Percentiles rank a stretch among this genome's conserved stretches.
Evolutionary conservation across 1,140 invertebrate genomes (phyloP).

Genomic region (Drosophila subobscura): DNA sequence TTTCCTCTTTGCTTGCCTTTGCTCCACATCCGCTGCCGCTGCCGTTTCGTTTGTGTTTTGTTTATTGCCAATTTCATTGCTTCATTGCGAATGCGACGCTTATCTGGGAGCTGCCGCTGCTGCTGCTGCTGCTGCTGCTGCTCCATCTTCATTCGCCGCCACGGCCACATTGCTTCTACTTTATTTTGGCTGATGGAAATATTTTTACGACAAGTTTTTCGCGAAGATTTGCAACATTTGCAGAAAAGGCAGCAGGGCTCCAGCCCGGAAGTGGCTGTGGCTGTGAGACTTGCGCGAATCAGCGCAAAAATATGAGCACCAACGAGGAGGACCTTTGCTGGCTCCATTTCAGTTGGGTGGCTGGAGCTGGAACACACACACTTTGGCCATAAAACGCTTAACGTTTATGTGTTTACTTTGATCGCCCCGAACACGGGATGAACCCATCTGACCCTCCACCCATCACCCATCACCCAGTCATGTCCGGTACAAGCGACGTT

Average conservation of each 20-base stretch:
- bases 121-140: neutral
- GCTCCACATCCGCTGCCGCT: constrained; percentile 53
- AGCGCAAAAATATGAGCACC: constrained; percentile 54
- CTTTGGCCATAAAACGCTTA: constrained; percentile 75
- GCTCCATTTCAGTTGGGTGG: too few relatives aligned
- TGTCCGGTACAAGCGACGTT: constrained; percentile 47
- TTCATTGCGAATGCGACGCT: constrained; percentile 57
- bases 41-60: constrained; percentile 66
- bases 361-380: constrained; percentile 50
- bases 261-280: constrained; percentile 28
- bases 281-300: constrained; percentile 63
- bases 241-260: constrained; percentile 53
- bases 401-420: constrained; percentile 48
- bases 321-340: neutral
- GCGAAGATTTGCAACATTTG: constrained; percentile 80
- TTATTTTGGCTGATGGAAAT: constrained; percentile 73
- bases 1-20: constrained; percentile 19
- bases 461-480: neutral
- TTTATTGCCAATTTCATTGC: constrained; percentile 79
- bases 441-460: neutral
- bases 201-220: constrained; percentile 82
- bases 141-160: constrained; percentile 49
- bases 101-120: constrained; percentile 18
- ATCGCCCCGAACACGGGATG: constrained; percentile 12
- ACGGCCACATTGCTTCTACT: constrained; percentile 24